Evolutionary conservation across 2,797 vertebrate species (phyloP).

Genomic region (Eidolon dupreanum): DNA sequence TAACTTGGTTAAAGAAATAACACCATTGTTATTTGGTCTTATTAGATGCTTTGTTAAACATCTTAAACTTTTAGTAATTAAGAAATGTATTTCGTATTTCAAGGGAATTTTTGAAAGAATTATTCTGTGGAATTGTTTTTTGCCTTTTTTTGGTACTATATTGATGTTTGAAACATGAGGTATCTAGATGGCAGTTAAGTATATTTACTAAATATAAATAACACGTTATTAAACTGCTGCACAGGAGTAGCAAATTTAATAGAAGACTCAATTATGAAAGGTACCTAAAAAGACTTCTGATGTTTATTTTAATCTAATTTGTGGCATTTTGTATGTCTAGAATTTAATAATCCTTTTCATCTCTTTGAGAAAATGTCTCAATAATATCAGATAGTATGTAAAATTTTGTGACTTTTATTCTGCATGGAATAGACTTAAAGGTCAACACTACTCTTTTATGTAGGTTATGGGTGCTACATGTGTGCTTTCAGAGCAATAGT

Average conservation of each 20-base stretch:
- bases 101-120: conserved; percentile 43
- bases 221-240: background rate
- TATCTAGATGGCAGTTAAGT: background rate
- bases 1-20: conserved; percentile 49
- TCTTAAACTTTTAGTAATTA: conserved; percentile 52
- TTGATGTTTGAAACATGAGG: conserved; percentile 47
- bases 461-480: conserved; percentile 92
- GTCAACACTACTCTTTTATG: conserved; percentile 86
- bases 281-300: background rate
- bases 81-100: conserved; percentile 26
- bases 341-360: conserved; percentile 53
- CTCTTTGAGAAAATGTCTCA: conserved; percentile 43
- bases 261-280: conserved; percentile 45
- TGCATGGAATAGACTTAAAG: conserved; percentile 83
- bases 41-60: conserved; percentile 56
- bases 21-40: conserved; percentile 37
- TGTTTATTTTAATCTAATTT: conserved; percentile 53
- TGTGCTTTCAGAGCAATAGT: conserved; percentile 89
- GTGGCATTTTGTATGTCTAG: conserved; percentile 24
- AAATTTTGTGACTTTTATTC: conserved; percentile 78
- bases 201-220: conserved; percentile 49
- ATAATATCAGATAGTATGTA: conserved; percentile 55
- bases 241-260: conserved; percentile 13
- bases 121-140: conserved; percentile 43
- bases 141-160: background rate